Evolutionary conservation across 2,113 vertebrate genomes (phyloP).

Genomic region (Oncorhynchus tshawytscha): DNA sequence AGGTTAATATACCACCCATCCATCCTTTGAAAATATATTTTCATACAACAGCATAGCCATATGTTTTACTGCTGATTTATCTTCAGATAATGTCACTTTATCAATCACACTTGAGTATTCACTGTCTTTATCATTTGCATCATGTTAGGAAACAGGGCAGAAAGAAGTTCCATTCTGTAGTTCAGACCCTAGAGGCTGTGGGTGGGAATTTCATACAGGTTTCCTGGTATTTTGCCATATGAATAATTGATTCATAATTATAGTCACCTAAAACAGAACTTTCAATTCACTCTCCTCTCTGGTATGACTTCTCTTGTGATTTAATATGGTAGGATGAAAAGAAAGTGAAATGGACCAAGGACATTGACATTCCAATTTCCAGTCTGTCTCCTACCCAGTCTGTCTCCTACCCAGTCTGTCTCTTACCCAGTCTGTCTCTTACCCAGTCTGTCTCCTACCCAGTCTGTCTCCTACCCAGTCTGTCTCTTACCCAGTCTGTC

Average conservation of each 20-base stretch:
- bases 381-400: background rate
- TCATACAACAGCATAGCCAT: background rate
- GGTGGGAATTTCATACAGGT: no score
- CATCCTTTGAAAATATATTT: background rate
- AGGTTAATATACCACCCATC: background rate
- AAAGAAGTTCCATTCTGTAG: no score
- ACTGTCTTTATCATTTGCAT: background rate
- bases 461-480: background rate
- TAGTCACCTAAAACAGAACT: background rate
- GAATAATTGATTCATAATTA: background rate
- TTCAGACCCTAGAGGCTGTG: no score
- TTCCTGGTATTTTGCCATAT: background rate
- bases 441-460: background rate
- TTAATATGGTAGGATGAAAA: no score
- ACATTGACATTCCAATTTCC: background rate
- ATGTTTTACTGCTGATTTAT: background rate
- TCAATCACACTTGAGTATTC: background rate
- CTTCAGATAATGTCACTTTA: background rate
- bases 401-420: background rate
- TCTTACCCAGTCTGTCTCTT: no score
- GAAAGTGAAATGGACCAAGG: no score
- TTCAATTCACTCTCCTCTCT: background rate
- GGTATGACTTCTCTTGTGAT: no score
- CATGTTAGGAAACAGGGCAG: background rate
- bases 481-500: background rate